phyloP scores from a whole-genome alignment of 1,140 invertebrate genomes.

The Harpegnathos saltator region DNA sequence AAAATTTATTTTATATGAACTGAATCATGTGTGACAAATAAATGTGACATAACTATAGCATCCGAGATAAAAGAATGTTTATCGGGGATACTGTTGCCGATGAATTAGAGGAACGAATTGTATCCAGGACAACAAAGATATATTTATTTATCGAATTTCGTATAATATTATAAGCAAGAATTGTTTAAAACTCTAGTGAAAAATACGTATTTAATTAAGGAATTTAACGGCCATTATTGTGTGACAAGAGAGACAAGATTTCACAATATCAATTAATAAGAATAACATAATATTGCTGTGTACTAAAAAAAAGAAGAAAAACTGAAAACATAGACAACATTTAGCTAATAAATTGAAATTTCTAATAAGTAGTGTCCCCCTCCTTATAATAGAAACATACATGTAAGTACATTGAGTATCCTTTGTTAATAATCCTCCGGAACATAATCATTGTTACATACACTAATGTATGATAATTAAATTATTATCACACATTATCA shows the following conservation, averaged over 20 bases:
- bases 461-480: slow-evolving; percentile 23
- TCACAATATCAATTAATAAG: slow-evolving; percentile 58
- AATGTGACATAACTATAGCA: slow-evolving; percentile 69
- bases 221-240: slow-evolving; percentile 60
- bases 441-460: slow-evolving; percentile 45
- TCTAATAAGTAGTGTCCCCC: slow-evolving; percentile 58
- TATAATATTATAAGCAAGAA: slow-evolving; percentile 52
- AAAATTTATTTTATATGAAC: slow-evolving; percentile 77
- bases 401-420: slow-evolving; percentile 43
- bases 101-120: slow-evolving; percentile 41
- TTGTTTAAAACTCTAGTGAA: slow-evolving; percentile 50
- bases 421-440: slow-evolving; percentile 28
- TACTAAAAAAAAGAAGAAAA: slow-evolving; percentile 44
- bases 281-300: slow-evolving; percentile 51
- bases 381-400: slow-evolving; percentile 25
- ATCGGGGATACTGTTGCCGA: slow-evolving; percentile 56
- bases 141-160: slow-evolving; percentile 71
- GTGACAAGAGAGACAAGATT: slow-evolving; percentile 50
- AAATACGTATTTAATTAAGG: slow-evolving; percentile 52
- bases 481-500: slow-evolving; percentile 18
- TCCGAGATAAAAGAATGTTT: slow-evolving; percentile 60
- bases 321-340: slow-evolving; percentile 32
- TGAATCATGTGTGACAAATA: slow-evolving; percentile 73
- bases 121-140: slow-evolving; percentile 53
- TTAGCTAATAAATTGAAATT: slow-evolving; percentile 52